phyloP scores from a whole-genome alignment of 2,113 vertebrate species.

The Cromileptes altivelis region DNA sequence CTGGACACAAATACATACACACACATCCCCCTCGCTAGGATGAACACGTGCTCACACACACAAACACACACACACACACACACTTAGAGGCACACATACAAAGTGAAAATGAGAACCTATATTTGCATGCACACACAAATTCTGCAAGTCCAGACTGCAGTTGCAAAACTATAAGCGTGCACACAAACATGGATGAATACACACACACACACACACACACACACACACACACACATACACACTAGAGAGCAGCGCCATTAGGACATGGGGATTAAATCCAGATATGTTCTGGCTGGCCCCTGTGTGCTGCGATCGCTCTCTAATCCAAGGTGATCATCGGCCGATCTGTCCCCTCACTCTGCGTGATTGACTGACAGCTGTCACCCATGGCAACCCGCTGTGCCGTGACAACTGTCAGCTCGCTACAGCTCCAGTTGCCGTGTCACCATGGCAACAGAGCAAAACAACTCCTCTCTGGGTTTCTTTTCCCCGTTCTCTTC shows the following conservation, averaged over 20 bases:
- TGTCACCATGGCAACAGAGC: conserved; percentile 78
- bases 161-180: background rate
- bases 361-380: conserved; percentile 82
- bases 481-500: background rate
- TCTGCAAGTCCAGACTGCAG: background rate
- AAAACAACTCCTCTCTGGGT: conserved; percentile 65
- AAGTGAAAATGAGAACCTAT: background rate
- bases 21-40: background rate
- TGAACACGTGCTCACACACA: conserved; percentile 16
- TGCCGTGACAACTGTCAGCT: conserved; percentile 74
- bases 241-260: conserved; percentile 36
- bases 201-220: background rate
- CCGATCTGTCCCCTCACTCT: conserved; percentile 77
- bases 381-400: conserved; percentile 74
- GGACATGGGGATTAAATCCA: conserved; percentile 67
- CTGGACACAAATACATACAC: conserved; percentile 47
- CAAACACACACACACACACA: conserved; percentile 22
- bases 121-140: conserved; percentile 12
- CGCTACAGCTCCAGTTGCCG: conserved; percentile 35
- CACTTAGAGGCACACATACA: background rate
- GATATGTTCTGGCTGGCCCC: conserved; percentile 61
- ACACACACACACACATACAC: conserved; percentile 11
- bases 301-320: conserved; percentile 56
- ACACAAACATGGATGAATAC: background rate
- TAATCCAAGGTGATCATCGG: conserved; percentile 81